Conservation (phyloP, 2,113 vertebrate genomes). For the Benitochromis conjunctus region DNA sequence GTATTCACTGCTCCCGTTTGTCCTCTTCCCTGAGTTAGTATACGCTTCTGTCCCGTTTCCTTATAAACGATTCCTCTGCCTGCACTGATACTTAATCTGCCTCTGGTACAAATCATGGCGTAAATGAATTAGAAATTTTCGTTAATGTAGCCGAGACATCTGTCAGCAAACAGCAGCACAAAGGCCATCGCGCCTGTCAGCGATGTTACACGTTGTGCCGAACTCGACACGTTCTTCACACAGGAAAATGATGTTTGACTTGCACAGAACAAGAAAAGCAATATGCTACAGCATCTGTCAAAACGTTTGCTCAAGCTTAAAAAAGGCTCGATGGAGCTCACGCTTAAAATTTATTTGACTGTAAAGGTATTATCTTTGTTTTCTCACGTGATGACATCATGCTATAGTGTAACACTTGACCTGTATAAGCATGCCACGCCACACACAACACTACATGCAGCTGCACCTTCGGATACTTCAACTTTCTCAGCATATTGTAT, state of each 20-base stretch:
- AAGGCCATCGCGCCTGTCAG: constrained; percentile 17
- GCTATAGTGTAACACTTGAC: constrained; percentile 26
- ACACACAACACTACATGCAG: constrained; percentile 25
- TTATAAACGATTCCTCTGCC: constrained; percentile 6
- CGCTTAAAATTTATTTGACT: not conserved
- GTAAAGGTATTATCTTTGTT: not conserved
- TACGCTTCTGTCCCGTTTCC: not conserved
- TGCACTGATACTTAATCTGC: constrained; percentile 40
- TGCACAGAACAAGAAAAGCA: constrained; percentile 50
- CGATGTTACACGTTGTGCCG: not conserved
- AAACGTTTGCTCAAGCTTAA: not conserved
- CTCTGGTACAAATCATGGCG: constrained; percentile 12
- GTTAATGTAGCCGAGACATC: constrained; percentile 6
- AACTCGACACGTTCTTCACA: not conserved
- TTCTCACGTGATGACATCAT: not conserved
- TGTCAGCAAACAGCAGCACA: constrained; percentile 11
- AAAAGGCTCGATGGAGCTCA: not conserved
- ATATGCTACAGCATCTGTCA: constrained; percentile 39
- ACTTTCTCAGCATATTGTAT: constrained; percentile 45
- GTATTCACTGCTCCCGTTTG: not conserved
- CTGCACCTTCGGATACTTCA: constrained; percentile 33
- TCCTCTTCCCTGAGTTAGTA: not conserved
- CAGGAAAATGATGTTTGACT: constrained; percentile 13
- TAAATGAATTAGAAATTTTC: constrained; percentile 12
- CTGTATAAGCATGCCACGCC: constrained; percentile 50